Conservation (phyloP, 1,140 invertebrate species). For the Bombus consobrinus region DNA sequence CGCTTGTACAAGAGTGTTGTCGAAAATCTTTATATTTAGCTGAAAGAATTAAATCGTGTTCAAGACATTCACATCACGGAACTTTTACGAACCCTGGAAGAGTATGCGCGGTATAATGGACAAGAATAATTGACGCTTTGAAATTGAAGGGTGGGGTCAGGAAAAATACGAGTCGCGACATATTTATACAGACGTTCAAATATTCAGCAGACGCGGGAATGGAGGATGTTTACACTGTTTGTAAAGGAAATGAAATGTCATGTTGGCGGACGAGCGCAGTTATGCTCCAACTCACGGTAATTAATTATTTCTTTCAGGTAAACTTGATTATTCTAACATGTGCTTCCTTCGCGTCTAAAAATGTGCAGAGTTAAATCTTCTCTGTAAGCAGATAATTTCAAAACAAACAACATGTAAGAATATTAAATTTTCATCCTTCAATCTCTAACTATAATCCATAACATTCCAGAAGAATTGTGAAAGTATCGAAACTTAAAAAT, state of each 20-base stretch:
- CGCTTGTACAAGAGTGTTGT: not conserved
- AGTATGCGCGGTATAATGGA: not conserved
- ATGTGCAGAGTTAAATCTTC: not conserved
- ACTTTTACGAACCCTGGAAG: not conserved
- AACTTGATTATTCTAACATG: conserved; percentile 30
- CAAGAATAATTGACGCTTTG: conserved; percentile 12
- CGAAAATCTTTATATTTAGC: not conserved
- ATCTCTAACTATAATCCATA: not conserved
- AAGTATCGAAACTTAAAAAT: not conserved
- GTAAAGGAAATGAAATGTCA: conserved; percentile 30
- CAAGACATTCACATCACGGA: not conserved
- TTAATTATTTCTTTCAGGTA: conserved; percentile 28
- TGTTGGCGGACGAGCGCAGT: conserved; percentile 3
- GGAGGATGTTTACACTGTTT: conserved; percentile 21
- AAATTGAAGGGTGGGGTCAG: not conserved
- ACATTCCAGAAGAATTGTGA: rapidly evolving
- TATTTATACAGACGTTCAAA: conserved; percentile 42
- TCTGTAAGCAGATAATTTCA: not conserved
- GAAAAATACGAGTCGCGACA: conserved; percentile 32
- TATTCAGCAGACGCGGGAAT: conserved; percentile 22
- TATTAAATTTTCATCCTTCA: not conserved
- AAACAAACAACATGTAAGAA: not conserved
- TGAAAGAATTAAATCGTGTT: not conserved
- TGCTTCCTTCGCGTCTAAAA: not conserved
- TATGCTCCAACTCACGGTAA: not conserved